These are phyloP conservation scores for Mythimna impura DNA, from an alignment of 2,888 invertebrate genomes.

Conservation along the genomic window DNA sequence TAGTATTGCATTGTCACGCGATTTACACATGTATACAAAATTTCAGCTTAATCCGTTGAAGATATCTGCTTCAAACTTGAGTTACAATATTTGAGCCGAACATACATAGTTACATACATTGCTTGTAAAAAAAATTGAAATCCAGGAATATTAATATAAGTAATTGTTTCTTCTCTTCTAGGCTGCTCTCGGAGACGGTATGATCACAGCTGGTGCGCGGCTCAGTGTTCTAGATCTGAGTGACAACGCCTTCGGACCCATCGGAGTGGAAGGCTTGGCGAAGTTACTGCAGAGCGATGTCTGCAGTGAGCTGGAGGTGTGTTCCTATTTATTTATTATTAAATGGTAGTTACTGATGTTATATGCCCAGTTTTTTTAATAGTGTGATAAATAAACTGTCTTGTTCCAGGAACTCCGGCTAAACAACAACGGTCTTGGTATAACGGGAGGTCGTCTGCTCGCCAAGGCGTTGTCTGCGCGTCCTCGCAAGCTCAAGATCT, in stretches of 20 bases:
- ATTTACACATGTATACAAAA: no score
- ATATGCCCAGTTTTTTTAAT: no score
- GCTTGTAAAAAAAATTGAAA: no score
- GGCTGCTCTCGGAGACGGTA: slow-evolving; percentile 93
- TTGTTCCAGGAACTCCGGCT: slow-evolving; percentile 92
- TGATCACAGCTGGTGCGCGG: slow-evolving; percentile 94
- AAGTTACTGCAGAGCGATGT: slow-evolving; percentile 95
- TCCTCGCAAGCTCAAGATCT: slow-evolving; percentile 94
- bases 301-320: slow-evolving; percentile 94
- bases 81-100: no score
- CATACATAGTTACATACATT: no score
- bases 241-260: slow-evolving; percentile 99
- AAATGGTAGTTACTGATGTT: no score
- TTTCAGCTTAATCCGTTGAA: no score
- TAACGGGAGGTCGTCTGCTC: slow-evolving; percentile 95
- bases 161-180: slow-evolving; percentile 57
- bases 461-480: slow-evolving; percentile 92
- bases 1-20: no score
- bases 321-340: neutral
- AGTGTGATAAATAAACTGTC: neutral
- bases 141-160: no score
- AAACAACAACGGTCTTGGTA: slow-evolving; percentile 99
- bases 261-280: slow-evolving; percentile 97
- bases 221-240: slow-evolving; percentile 97
- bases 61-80: no score